Evolutionary conservation across 2,797 vertebrate species (phyloP).

Genomic region (Discoglossus pictus): DNA sequence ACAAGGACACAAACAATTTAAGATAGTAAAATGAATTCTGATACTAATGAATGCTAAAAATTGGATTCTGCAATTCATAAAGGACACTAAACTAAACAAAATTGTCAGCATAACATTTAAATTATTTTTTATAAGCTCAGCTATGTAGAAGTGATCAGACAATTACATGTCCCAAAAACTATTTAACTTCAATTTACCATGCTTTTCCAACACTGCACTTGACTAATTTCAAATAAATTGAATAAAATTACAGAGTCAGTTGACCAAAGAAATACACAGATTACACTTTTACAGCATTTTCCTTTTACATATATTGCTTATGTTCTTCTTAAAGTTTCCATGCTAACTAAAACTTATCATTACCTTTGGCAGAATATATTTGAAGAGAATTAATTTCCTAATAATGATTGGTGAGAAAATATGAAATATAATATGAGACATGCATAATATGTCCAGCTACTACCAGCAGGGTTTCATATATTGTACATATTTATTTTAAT

Average conservation of each 20-base stretch:
- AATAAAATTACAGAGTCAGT: constrained; percentile 75
- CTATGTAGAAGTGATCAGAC: constrained; percentile 82
- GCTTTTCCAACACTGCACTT: constrained; percentile 75
- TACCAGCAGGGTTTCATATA: too few relatives aligned
- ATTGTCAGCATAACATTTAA: constrained; percentile 78
- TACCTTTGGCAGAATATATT: not conserved
- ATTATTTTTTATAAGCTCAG: constrained; percentile 78
- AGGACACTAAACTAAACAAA: constrained; percentile 72
- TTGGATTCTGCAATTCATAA: constrained; percentile 69
- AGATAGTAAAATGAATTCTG: constrained; percentile 64
- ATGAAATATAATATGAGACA: too few relatives aligned
- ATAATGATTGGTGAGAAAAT: too few relatives aligned
- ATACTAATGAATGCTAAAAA: constrained; percentile 70
- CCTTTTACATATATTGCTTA: constrained; percentile 6
- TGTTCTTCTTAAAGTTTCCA: constrained; percentile 8
- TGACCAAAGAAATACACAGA: constrained; percentile 58
- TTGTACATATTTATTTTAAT: too few relatives aligned
- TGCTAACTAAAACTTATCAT: not conserved
- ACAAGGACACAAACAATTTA: constrained; percentile 61
- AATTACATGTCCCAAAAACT: constrained; percentile 82
- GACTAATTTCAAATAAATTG: constrained; percentile 80
- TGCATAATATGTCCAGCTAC: too few relatives aligned
- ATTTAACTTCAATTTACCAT: constrained; percentile 80
- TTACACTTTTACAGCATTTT: constrained; percentile 8
- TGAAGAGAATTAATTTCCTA: too few relatives aligned